Evolutionary conservation across 2,113 vertebrate species (phyloP).

Genomic region (Cryptomyrus ogoouensis): DNA sequence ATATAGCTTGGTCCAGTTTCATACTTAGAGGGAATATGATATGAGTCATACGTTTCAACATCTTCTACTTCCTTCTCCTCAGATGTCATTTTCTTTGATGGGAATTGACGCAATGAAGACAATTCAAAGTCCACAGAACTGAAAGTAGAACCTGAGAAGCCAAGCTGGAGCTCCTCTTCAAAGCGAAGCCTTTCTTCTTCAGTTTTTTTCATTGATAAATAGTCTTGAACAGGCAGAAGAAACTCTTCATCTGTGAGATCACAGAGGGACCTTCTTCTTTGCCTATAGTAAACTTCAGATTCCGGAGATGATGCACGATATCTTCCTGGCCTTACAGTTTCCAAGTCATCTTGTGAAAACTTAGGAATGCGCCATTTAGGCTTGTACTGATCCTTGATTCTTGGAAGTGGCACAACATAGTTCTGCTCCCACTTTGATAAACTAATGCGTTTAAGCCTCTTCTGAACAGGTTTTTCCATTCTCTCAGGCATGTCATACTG

Average conservation of each 20-base stretch:
- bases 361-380: slow-evolving; percentile 83
- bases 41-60: slow-evolving; percentile 70
- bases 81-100: slow-evolving; percentile 58
- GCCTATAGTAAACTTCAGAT: slow-evolving; percentile 74
- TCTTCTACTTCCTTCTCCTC: slow-evolving; percentile 69
- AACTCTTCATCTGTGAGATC: slow-evolving; percentile 91
- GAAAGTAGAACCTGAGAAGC: slow-evolving; percentile 85
- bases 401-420: slow-evolving; percentile 87
- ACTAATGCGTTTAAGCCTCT: slow-evolving; percentile 89
- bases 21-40: slow-evolving; percentile 80
- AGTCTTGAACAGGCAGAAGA: slow-evolving; percentile 86
- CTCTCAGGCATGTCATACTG: slow-evolving; percentile 95
- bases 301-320: slow-evolving; percentile 77
- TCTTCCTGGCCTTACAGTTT: slow-evolving; percentile 90
- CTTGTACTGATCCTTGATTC: slow-evolving; percentile 91
- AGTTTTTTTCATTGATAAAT: slow-evolving; percentile 87
- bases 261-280: slow-evolving; percentile 81
- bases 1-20: slow-evolving; percentile 79
- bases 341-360: slow-evolving; percentile 86
- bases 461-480: slow-evolving; percentile 79
- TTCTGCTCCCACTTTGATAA: slow-evolving; percentile 97
- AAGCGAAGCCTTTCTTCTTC: slow-evolving; percentile 90
- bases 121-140: slow-evolving; percentile 89
- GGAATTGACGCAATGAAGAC: slow-evolving; percentile 75
- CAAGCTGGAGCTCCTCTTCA: slow-evolving; percentile 85